Percentiles rank a stretch among this genome's conserved stretches.
phyloP scores from a whole-genome alignment of 2,113 vertebrate species.

The Clinocottus analis region DNA sequence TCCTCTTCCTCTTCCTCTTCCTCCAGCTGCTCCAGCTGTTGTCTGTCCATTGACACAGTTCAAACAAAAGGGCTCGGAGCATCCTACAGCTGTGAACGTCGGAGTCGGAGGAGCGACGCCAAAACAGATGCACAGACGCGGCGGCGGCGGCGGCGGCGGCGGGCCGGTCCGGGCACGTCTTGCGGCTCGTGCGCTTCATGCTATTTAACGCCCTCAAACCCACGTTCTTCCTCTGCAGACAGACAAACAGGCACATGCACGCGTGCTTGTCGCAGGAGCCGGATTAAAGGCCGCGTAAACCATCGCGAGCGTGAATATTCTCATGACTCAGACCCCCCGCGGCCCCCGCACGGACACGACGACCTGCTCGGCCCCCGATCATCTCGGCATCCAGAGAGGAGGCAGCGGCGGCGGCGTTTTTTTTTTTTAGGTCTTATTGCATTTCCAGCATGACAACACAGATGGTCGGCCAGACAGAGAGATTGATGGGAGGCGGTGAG shows the following conservation, averaged over 20 bases:
- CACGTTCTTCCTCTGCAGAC: conserved; percentile 11
- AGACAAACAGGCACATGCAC: not conserved
- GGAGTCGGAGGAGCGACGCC: conserved; percentile 52
- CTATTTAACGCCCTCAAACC: conserved; percentile 27
- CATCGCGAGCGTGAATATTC: conserved; percentile 23
- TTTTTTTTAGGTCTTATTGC: conserved; percentile 76
- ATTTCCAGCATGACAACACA: conserved; percentile 70
- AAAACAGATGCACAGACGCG: conserved; percentile 60
- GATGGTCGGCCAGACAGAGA: conserved; percentile 73
- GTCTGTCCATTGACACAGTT: conserved; percentile 75
- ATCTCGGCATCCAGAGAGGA: conserved; percentile 58
- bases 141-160: too few relatives aligned
- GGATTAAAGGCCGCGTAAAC: conserved; percentile 44
- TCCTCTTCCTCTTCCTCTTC: conserved; percentile 66
- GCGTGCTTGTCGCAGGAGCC: not conserved
- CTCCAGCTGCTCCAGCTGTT: conserved; percentile 76
- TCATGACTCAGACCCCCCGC: conserved; percentile 52
- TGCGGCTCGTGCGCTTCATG: conserved; percentile 33
- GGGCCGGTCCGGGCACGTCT: conserved; percentile 36
- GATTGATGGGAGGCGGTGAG: too few relatives aligned
- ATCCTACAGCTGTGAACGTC: conserved; percentile 68
- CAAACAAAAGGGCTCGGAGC: conserved; percentile 76
- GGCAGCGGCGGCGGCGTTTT: conserved; percentile 60
- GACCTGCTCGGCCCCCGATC: conserved; percentile 53
- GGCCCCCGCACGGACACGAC: conserved; percentile 33